Evolutionary conservation across 1,140 invertebrate species (phyloP).

Genomic region (Eurosta solidaginis): DNA sequence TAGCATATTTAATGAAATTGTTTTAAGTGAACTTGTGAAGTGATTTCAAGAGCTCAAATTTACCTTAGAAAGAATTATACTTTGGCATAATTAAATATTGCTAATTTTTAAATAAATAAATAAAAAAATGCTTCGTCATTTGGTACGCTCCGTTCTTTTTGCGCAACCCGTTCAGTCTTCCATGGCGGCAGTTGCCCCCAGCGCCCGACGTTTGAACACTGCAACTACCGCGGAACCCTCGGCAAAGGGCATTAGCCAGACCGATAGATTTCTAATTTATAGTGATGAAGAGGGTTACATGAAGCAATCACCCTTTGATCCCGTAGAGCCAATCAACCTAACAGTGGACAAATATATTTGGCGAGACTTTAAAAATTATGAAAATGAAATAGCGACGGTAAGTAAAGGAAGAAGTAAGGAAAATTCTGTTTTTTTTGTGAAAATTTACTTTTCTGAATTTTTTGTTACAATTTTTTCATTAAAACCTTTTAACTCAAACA

Average conservation of each 20-base stretch:
- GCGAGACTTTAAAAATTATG: constrained; percentile 66
- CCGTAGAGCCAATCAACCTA: constrained; percentile 62
- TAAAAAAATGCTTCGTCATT: not conserved
- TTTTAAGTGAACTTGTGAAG: not conserved
- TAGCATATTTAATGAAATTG: no score
- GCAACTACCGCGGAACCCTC: constrained; percentile 44
- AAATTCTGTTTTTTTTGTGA: no score
- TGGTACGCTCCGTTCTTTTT: not conserved
- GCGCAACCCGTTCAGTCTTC: not conserved
- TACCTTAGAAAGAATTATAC: no score
- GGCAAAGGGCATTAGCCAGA: constrained; percentile 42
- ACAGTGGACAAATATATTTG: constrained; percentile 70
- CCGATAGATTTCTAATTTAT: constrained; percentile 51
- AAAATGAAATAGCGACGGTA: constrained; percentile 67
- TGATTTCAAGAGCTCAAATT: not conserved
- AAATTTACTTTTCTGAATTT: no score
- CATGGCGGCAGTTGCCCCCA: not conserved
- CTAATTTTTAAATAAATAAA: no score
- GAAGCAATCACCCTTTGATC: constrained; percentile 60
- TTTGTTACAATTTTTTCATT: not conserved
- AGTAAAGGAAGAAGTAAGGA: constrained; percentile 48
- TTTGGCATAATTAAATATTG: no score
- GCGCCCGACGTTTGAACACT: constrained; percentile 25
- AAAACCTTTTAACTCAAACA: not conserved
- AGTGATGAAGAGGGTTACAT: constrained; percentile 51